phyloP scores from a whole-genome alignment of 2,888 invertebrate species.

The Acrobeloides nanus region DNA sequence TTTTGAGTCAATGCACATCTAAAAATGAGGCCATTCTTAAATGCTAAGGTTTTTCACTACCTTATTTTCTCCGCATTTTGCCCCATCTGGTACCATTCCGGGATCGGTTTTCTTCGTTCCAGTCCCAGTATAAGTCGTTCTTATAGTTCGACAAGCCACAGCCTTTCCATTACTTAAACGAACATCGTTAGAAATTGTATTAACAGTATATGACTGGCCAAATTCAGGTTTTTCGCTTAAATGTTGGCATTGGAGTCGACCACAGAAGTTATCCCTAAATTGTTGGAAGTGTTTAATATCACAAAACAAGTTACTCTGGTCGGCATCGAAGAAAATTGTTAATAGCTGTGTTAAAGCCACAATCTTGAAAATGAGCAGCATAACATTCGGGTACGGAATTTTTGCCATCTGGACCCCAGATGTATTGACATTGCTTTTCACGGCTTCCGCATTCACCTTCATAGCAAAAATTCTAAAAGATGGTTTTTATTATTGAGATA shows the following conservation, averaged over 20 bases:
- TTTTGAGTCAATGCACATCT: conserved; percentile 55
- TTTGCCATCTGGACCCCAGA: conserved; percentile 87
- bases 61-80: conserved; percentile 75
- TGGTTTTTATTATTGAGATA: too few relatives aligned
- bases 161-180: conserved; percentile 57
- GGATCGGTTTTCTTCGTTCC: conserved; percentile 66
- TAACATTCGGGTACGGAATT: conserved; percentile 75
- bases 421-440: conserved; percentile 78
- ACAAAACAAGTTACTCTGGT: too few relatives aligned
- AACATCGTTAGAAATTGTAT: conserved; percentile 78
- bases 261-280: conserved; percentile 75
- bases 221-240: conserved; percentile 85
- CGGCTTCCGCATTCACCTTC: conserved; percentile 74
- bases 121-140: conserved; percentile 47
- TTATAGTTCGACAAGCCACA: conserved; percentile 17
- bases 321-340: conserved; percentile 68
- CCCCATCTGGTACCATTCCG: conserved; percentile 88
- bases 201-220: conserved; percentile 82
- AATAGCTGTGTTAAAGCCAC: conserved; percentile 75
- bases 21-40: neutral
- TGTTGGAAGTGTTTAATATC: too few relatives aligned
- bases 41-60: conserved; percentile 56
- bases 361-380: conserved; percentile 76
- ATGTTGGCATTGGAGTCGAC: conserved; percentile 87
- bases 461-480: conserved; percentile 76